Evolutionary conservation across 2,797 vertebrate species (phyloP).

Genomic region (Falco rusticolus): DNA sequence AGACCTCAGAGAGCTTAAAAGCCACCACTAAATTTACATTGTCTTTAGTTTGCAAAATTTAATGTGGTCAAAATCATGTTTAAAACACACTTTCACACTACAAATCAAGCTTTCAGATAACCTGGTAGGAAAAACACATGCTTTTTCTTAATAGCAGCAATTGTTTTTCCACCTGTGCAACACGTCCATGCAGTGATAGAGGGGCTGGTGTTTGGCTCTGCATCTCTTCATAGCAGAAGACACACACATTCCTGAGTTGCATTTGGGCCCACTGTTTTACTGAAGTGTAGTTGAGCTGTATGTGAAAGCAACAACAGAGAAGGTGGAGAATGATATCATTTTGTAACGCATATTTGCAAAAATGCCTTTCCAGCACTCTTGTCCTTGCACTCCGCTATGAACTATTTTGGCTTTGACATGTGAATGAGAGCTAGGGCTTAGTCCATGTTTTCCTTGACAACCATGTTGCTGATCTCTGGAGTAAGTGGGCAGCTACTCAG

Average conservation of each 20-base stretch:
- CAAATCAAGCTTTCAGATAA: constrained; percentile 12
- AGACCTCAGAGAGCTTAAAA: neutral
- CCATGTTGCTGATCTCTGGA: constrained; percentile 40
- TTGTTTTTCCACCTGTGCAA: neutral
- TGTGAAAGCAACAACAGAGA: constrained; percentile 18
- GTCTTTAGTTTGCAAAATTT: neutral
- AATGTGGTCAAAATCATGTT: neutral
- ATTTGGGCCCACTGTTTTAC: constrained; percentile 23
- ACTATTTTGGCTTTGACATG: constrained; percentile 53
- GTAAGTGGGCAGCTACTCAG: constrained; percentile 2
- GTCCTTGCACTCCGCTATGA: constrained; percentile 39
- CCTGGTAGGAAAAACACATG: neutral
- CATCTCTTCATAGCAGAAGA: neutral
- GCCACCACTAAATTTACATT: neutral
- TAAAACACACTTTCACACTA: neutral
- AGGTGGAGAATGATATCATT: neutral
- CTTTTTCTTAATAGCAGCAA: neutral
- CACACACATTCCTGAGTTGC: constrained; percentile 4
- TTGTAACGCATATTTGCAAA: constrained; percentile 47
- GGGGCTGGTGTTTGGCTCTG: constrained; percentile 14
- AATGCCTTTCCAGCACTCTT: neutral
- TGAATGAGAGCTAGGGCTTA: constrained; percentile 22
- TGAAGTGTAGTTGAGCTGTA: constrained; percentile 24
- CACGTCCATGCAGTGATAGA: neutral
- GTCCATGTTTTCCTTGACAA: constrained; percentile 39